A percentile compares a stretch with the other conserved stretches of the same genome.
These are phyloP conservation scores for Dysidea cf. avara DNA, from an alignment of 37 sponge, comb jelly and placozoan genomes.

Conservation along the genomic window DNA sequence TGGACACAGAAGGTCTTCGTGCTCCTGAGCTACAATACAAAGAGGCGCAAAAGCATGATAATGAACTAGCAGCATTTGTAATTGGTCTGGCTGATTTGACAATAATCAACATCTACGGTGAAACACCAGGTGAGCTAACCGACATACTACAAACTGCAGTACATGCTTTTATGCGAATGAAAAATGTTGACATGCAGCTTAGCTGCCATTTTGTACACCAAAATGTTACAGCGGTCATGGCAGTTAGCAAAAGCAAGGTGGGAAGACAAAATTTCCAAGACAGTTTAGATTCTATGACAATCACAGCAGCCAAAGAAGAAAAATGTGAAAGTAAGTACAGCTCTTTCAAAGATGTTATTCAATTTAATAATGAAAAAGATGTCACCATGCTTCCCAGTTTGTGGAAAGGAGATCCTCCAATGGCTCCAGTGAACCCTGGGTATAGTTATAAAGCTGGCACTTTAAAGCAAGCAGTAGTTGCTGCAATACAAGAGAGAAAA, in stretches of 20 bases:
- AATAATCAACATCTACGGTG: constrained; percentile 44
- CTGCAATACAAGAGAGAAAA: background rate
- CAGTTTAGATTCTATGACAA: constrained; percentile 30
- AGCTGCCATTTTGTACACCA: constrained; percentile 53
- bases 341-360: constrained; percentile 29
- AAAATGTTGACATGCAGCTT: constrained; percentile 8
- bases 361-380: constrained; percentile 42
- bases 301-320: constrained; percentile 32
- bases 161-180: constrained; percentile 49
- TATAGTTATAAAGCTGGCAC: constrained; percentile 23
- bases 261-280: constrained; percentile 17
- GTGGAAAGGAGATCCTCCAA: constrained; percentile 49
- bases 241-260: constrained; percentile 4
- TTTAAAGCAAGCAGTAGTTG: background rate
- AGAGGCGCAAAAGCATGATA: constrained; percentile 16
- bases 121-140: constrained; percentile 24
- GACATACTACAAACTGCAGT: constrained; percentile 38
- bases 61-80: constrained; percentile 38
- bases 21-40: constrained; percentile 36
- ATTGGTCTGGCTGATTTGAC: constrained; percentile 44
- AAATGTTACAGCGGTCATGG: constrained; percentile 18
- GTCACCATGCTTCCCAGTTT: constrained; percentile 33
- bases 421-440: constrained; percentile 31
- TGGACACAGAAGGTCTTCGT: constrained; percentile 48
- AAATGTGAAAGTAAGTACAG: background rate